These are phyloP conservation scores for Geodia barretti DNA, from an alignment of 37 sponge, comb jelly and placozoan genomes.

Conservation along the genomic window DNA sequence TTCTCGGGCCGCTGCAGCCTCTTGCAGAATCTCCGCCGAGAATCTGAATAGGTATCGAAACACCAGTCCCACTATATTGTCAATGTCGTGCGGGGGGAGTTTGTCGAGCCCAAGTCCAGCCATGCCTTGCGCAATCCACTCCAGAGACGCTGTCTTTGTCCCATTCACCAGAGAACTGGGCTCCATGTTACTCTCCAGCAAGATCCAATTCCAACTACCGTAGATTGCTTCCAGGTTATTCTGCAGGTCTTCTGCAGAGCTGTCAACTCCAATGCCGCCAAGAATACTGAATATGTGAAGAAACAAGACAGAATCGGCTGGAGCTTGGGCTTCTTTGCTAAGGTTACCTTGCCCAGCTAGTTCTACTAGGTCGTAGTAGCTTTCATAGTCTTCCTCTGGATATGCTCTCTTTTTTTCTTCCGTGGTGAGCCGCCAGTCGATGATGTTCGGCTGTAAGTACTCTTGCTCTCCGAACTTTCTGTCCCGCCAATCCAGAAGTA, in stretches of 20 bases:
- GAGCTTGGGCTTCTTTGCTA: background rate
- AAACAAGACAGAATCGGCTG: background rate
- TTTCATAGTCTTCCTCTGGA: background rate
- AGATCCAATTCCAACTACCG: background rate
- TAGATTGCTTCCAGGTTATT: constrained; percentile 1
- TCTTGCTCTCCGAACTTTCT: background rate
- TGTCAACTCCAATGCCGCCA: constrained; percentile 2
- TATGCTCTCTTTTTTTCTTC: background rate
- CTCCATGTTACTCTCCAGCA: constrained; percentile 32
- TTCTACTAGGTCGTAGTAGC: background rate
- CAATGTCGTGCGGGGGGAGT: constrained; percentile 16
- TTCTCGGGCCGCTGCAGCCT: background rate
- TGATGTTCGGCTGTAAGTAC: constrained; percentile 14
- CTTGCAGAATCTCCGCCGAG: background rate
- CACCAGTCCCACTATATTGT: constrained; percentile 29
- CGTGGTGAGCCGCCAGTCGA: constrained; percentile 19
- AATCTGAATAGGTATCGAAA: constrained; percentile 46
- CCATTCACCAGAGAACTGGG: constrained; percentile 10
- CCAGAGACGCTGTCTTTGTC: background rate
- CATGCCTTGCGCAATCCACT: constrained; percentile 38
- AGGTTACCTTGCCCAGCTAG: background rate
- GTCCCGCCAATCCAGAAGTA: constrained; percentile 24
- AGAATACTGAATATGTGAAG: constrained; percentile 22
- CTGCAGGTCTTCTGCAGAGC: background rate
- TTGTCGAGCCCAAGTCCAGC: constrained; percentile 8